Evolutionary conservation across 1,140 invertebrate species (phyloP).

Genomic region (Chelonus insularis): DNA sequence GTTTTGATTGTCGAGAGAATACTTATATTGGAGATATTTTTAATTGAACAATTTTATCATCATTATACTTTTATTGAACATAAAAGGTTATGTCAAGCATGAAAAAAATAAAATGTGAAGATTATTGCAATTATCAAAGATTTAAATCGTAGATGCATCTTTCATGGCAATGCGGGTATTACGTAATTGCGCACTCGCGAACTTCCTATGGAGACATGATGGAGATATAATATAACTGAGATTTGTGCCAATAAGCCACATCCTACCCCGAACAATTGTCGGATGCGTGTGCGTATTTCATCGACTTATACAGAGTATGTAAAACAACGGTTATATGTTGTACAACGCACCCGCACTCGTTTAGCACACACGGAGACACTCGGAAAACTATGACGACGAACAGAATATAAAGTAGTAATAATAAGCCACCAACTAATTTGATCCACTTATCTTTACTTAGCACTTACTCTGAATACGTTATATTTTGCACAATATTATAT

Average conservation of each 20-base stretch:
- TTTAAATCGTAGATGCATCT: too few species aligned
- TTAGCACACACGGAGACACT: background rate
- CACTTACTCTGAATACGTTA: constrained; percentile 59
- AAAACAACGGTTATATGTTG: constrained; percentile 5
- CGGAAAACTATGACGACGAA: constrained; percentile 17
- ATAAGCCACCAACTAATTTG: constrained; percentile 58
- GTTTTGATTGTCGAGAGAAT: too few species aligned
- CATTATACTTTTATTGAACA: too few species aligned
- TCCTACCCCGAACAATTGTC: constrained; percentile 38
- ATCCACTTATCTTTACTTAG: constrained; percentile 60
- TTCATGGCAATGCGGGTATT: constrained; percentile 23
- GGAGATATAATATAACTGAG: constrained; percentile 55
- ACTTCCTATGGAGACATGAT: constrained; percentile 30
- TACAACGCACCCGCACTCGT: constrained; percentile 11
- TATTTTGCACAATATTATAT: constrained; percentile 56
- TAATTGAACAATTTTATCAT: too few species aligned
- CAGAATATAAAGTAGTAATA: constrained; percentile 60
- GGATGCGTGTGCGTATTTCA: constrained; percentile 28
- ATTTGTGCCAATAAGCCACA: constrained; percentile 57
- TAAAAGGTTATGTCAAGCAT: too few species aligned
- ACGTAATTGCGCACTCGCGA: constrained; percentile 17
- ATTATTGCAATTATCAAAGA: too few species aligned
- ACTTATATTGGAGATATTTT: too few species aligned
- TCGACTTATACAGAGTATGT: constrained; percentile 3
- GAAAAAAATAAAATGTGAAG: too few species aligned